Evolutionary conservation across 2,797 vertebrate species (phyloP).

Genomic region (Pristis pectinata): DNA sequence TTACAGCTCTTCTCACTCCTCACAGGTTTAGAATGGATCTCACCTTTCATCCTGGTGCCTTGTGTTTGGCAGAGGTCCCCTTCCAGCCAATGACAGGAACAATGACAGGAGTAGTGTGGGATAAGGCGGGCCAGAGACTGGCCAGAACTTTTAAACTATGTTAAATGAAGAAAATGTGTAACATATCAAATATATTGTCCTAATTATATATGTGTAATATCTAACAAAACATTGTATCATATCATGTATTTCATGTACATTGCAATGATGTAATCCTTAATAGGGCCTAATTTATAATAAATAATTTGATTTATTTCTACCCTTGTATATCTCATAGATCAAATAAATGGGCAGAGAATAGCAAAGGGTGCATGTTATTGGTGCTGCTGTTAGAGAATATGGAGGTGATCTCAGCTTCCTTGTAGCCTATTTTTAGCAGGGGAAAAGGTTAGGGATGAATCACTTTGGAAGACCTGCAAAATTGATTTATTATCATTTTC

Average conservation of each 20-base stretch:
- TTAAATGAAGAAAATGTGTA: neutral
- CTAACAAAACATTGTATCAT: neutral
- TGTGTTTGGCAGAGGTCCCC: neutral
- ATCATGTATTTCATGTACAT: neutral
- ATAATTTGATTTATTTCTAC: slow-evolving; percentile 9
- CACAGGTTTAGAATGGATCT: neutral
- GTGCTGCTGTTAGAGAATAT: neutral
- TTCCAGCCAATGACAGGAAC: neutral
- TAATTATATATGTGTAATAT: neutral
- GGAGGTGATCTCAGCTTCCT: neutral
- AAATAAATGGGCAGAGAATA: neutral
- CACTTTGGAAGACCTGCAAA: neutral
- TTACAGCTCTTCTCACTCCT: neutral
- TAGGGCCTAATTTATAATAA: slow-evolving; percentile 22
- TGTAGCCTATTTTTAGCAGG: neutral
- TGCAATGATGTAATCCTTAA: slow-evolving; percentile 25
- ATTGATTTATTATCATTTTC: neutral
- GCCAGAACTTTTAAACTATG: neutral
- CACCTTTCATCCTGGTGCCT: neutral
- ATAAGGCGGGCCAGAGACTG: neutral
- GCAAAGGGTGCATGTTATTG: neutral
- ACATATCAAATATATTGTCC: slow-evolving; percentile 24
- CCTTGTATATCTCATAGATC: neutral
- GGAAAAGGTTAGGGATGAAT: no score
- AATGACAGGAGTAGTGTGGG: neutral